Conservation (phyloP, 1,140 invertebrate genomes). For the Eriosoma lanigerum region DNA sequence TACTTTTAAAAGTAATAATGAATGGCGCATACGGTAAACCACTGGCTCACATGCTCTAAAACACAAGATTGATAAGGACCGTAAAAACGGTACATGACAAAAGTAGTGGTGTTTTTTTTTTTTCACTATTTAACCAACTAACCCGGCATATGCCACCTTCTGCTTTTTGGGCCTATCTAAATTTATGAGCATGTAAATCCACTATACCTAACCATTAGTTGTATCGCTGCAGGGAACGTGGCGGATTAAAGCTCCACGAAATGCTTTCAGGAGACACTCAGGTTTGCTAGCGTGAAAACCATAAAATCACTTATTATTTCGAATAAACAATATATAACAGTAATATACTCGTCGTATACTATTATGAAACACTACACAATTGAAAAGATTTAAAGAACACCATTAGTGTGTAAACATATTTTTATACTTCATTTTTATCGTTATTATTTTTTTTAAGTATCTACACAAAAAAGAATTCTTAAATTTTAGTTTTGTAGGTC, state of each 20-base stretch:
- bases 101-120: neutral
- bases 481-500: no score
- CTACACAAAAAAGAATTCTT: no score
- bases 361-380: neutral
- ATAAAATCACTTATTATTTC: constrained; percentile 13
- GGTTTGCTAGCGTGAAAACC: neutral
- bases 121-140: neutral
- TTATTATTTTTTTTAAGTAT: neutral
- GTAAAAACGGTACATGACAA: constrained; percentile 30
- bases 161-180: constrained; percentile 38
- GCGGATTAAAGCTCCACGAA: constrained; percentile 7
- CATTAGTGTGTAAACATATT: neutral
- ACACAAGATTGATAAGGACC: constrained; percentile 48
- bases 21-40: constrained; percentile 43
- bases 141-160: neutral
- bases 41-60: constrained; percentile 19
- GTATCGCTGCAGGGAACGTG: neutral
- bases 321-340: constrained; percentile 2
- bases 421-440: neutral
- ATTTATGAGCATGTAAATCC: constrained; percentile 39
- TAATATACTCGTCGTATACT: no score
- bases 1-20: constrained; percentile 50
- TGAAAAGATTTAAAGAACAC: neutral
- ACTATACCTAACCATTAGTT: constrained; percentile 15
- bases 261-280: constrained; percentile 38